Evolutionary conservation across 2,113 vertebrate genomes (phyloP).

Genomic region (Dasyprocta punctata): DNA sequence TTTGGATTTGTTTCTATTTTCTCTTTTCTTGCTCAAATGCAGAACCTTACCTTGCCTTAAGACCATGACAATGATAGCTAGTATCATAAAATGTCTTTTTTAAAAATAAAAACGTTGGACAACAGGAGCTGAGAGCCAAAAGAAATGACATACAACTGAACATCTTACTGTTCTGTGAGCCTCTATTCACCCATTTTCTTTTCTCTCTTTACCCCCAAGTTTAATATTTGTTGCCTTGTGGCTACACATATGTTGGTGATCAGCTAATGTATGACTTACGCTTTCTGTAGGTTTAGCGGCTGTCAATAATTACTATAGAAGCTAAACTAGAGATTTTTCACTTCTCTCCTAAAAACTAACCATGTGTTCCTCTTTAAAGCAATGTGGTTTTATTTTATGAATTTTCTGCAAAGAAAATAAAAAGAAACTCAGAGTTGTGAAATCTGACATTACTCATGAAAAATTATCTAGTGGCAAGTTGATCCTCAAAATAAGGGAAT

Average conservation of each 20-base stretch:
- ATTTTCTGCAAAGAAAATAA: constrained; percentile 63
- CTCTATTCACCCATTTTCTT: constrained; percentile 61
- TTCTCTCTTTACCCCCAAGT: not conserved
- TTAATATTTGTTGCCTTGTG: constrained; percentile 70
- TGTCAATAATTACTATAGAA: constrained; percentile 78
- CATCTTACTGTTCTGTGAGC: not conserved
- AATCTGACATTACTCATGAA: constrained; percentile 76
- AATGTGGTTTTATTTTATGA: constrained; percentile 75
- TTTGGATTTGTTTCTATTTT: constrained; percentile 62
- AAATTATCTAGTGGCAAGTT: constrained; percentile 61
- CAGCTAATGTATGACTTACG: constrained; percentile 82
- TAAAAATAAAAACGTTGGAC: not conserved
- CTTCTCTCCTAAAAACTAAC: constrained; percentile 61
- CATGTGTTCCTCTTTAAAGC: constrained; percentile 77
- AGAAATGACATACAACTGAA: not conserved
- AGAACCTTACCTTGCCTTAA: constrained; percentile 56
- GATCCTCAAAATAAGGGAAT: not conserved
- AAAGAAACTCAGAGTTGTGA: constrained; percentile 70
- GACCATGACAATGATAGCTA: constrained; percentile 21
- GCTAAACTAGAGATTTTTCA: constrained; percentile 77
- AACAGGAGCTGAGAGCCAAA: not conserved
- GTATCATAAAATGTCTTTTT: constrained; percentile 4
- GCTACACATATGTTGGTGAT: constrained; percentile 80
- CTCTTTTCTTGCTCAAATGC: constrained; percentile 63
- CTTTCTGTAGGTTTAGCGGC: constrained; percentile 74